Base-by-base conservation (phyloP, 2,113 vertebrate genomes). In the Grammomys dolichurus region DNA sequence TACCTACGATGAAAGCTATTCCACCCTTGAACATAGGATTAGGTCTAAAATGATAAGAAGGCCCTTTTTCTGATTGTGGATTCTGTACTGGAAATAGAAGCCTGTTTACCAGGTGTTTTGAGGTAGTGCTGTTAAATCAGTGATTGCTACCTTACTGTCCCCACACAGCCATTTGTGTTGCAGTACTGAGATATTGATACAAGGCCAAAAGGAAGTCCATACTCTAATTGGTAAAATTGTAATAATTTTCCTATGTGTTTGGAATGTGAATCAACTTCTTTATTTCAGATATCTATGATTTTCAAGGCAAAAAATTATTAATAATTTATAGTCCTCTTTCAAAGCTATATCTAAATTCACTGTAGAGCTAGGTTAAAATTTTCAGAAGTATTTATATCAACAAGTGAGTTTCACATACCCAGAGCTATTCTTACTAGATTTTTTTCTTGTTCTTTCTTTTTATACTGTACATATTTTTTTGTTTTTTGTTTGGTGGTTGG, bases 161-260 rank as follows among this genome's bases (percentile, higher is more conserved):
- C 87, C 48, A 93, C 54, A 84, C 5, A 92, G 54, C 67, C 33
- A 20, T 95, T 88, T 91, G 7, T 95, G 87, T 95, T 7, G 36
- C 14, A 93, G 60, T 87, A 72, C 20, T 92, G 26, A 90, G 84
- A 75, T 96, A 90, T 12, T 94, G 58, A 91, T 82, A 73, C 84
- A 90, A 82, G 13, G 70, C 77, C 80, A 46, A 90, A 24, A 20
- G 65, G 16, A 78, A 72, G 85, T 51, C 88, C 17, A 33, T 87
- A 31, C 60, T 94, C 93, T 80, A 24, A 96, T 88, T 92, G 60
- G 87, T 96, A 10, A 94, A 95, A 91, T 76, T 92, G 58, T 75
- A 94, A 75, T 91, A 89, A 81, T 88, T 96, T 95, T 54, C 67
- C 56, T 33, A 76, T 54, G 85, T 95, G n/a, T 95, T 93, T 94